Conservation (phyloP, 1,140 invertebrate genomes). For the Drosophila parabipectinata region DNA sequence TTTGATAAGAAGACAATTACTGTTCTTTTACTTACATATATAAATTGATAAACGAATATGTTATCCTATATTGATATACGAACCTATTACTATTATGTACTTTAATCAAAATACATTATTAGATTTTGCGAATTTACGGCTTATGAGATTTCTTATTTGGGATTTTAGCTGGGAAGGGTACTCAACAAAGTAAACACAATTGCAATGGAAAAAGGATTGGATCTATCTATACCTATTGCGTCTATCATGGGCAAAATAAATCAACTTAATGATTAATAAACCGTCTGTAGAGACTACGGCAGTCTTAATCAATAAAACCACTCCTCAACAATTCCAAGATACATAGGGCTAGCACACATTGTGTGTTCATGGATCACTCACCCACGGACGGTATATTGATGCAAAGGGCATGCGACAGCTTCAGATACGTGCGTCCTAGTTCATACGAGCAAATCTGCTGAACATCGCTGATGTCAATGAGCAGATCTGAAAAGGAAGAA, state of each 20-base stretch:
- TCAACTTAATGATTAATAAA: too few species aligned
- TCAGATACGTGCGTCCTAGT: constrained; percentile 95
- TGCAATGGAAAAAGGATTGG: too few species aligned
- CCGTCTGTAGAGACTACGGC: too few species aligned
- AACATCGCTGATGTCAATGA: constrained; percentile 99
- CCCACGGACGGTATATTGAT: constrained; percentile 97
- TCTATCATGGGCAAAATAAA: too few species aligned
- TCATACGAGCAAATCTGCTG: constrained; percentile 98
- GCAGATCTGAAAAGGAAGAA: constrained; percentile 88
- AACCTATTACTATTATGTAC: constrained; percentile 63
- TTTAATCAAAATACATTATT: constrained; percentile 65
- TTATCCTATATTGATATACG: constrained; percentile 62
- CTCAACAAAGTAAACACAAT: too few species aligned
- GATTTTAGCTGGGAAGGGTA: background rate
- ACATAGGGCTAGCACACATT: too few species aligned
- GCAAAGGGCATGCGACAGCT: constrained; percentile 93
- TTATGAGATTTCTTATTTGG: background rate
- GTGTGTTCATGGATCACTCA: constrained; percentile 85
- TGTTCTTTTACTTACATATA: constrained; percentile 39
- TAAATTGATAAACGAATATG: constrained; percentile 35
- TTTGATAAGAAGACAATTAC: constrained; percentile 39
- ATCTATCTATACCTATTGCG: too few species aligned
- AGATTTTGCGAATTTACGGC: constrained; percentile 51
- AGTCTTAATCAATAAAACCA: too few species aligned
- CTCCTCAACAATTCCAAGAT: too few species aligned